Base-by-base conservation (phyloP, 2,797 vertebrate species). In the Acomys russatus region DNA sequence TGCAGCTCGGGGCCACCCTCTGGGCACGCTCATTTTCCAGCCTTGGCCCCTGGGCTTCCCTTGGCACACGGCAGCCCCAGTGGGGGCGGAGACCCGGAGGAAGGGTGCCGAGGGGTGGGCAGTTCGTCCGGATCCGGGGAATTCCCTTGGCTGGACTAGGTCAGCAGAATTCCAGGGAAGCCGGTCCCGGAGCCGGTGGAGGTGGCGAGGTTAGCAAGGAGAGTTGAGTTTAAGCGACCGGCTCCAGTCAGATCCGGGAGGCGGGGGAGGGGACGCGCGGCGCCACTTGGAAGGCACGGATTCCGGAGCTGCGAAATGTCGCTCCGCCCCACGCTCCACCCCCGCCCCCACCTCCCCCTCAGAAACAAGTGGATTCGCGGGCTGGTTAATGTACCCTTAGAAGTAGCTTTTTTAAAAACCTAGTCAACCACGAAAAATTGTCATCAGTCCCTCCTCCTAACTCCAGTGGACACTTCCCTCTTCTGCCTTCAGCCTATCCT, bases 271-370 rank as follows among this genome's bases (percentile, higher is more conserved):
- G 10, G n/a, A 33, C 28, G 87, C 66, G 9, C 10, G 17, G 83
- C 91, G 38, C 82, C 96, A 49, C 95, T 71, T 12, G 83, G 63
- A 63, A 94, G 94, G 87, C 87, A 17, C 25, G 3, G 92, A 90
- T 88, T 93, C 97, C 82, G 25, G 28, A 88, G 93, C 94, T 30
- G 79, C 8, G n/a, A 35, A 33, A 28, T 1, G 93, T 97, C 85
- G 97, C 97, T 96, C 97, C 97, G 94, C 97, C 97, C 97, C 93
- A 61, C 73, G 83, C 96, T 92, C 93, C 96, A 38, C 92, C 94
- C 78, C 91, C 82, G 56, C 92, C 70, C 95, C 82, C 91, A 59
- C 56, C 17, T 44, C 93, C 94, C 63, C 54, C 38, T 23, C 97
- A 35, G 92, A 80, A 91, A 87, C 97, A 91, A 95, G 97, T 96